Evolutionary conservation across 2,888 invertebrate genomes (phyloP), one percentile per base, ranked within the genome.

Genomic region (Idaea biselata): DNA sequence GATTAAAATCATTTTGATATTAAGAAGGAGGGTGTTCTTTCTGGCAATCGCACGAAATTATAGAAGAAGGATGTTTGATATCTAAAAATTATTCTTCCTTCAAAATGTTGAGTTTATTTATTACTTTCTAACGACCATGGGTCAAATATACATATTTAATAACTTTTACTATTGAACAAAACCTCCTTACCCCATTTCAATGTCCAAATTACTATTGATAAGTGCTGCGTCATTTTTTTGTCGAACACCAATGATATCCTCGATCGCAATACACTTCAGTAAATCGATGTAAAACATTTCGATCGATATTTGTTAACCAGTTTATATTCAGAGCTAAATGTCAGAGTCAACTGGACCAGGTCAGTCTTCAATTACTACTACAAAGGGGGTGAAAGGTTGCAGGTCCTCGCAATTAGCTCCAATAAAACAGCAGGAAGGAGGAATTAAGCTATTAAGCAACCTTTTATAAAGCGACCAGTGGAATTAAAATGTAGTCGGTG

Each of bases 381-480:
- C 60, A 54, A 60, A 65, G 62, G 62, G 62, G 60, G 67, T 65
- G 65, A 62, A 62, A 59, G 59, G 32, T 44, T 57, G 54, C 54
- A 60, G 60, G 63, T 60, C 63, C 44, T 59, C 18, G 44, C 62
- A 68, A 68, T 68, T 68, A 68, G 65, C 63, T 58, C 65, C 65
- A 68, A 68, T 68, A 65, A 68, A 32, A 11, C 59, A 44, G 55
- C 62, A 67, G 67, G 67, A 65, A 60, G 60, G 57, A 55, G 33
- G 63, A 62, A 65, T 67, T 65, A 67, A 65, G 62, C 58, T 60
- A 68, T 65, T 58, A 65, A 14, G 44, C 14, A 44, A 44, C 44
- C 44, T 44, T 44, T 44, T 44, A 44, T 14, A 44, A 14, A 14
- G 11, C 14, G 44, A 44, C 44, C 11, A 44, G 44, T 44, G 6